These are phyloP conservation scores for Antennarius striatus DNA, from an alignment of 2,113 vertebrate species.

Conservation along the genomic window DNA sequence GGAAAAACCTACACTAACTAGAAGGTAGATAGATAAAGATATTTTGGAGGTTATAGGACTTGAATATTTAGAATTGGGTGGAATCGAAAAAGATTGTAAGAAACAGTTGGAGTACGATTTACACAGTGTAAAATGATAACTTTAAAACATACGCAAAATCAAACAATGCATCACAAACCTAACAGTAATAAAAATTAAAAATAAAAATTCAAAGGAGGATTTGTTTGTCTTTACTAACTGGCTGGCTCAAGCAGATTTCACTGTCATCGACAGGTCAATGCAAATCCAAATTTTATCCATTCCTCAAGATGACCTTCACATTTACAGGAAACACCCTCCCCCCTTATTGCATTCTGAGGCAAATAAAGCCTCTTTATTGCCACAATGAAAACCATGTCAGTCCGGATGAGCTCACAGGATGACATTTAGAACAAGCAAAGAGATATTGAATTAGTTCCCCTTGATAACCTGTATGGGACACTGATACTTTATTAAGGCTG, in stretches of 20 bases:
- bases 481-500: conserved; percentile 53
- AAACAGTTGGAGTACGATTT: too few species aligned
- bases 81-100: too few species aligned
- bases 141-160: too few species aligned
- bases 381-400: conserved; percentile 80
- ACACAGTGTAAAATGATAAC: too few species aligned
- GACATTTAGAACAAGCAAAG: conserved; percentile 82
- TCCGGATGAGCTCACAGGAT: conserved; percentile 79
- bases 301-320: conserved; percentile 70
- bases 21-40: conserved; percentile 1
- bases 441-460: conserved; percentile 82
- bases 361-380: conserved; percentile 76
- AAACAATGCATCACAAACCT: too few species aligned
- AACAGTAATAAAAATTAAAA: too few species aligned
- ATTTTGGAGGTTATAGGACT: not conserved
- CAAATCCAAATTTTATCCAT: conserved; percentile 57
- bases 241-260: conserved; percentile 44
- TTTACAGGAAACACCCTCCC: conserved; percentile 35
- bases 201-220: conserved; percentile 9
- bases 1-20: conserved; percentile 15
- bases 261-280: conserved; percentile 41
- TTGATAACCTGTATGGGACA: conserved; percentile 72
- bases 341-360: conserved; percentile 48
- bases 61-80: not conserved
- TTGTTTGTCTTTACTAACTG: conserved; percentile 21